A percentile compares a stretch with the other conserved stretches of the same genome.
Evolutionary conservation across 30 jellyfish, hydroid and myxozoan species (phyloP).

Genomic region (Hydractinia echinata): DNA sequence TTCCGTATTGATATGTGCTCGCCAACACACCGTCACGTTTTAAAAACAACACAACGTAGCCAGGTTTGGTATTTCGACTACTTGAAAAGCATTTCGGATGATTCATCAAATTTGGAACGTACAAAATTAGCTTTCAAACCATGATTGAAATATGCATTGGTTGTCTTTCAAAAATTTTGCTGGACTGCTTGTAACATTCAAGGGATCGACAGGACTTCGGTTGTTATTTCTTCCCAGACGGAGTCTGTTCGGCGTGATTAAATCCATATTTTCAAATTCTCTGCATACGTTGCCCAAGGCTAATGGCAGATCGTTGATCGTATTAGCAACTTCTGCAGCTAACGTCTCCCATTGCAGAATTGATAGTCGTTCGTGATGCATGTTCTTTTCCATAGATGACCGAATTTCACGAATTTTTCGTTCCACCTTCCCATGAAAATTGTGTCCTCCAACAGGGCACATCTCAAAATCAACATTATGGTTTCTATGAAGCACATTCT

Average conservation of each 20-base stretch:
- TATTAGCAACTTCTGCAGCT: no score
- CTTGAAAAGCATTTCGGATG: no score
- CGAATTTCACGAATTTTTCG: background rate
- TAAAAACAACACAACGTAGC: no score
- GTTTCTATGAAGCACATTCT: background rate
- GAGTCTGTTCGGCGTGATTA: slow-evolving; percentile 14
- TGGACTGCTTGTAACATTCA: no score
- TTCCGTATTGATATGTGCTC: no score
- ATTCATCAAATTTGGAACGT: no score
- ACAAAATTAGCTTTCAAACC: slow-evolving; percentile 4
- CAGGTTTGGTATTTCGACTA: no score
- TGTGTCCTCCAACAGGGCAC: slow-evolving; percentile 15
- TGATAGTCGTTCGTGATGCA: background rate
- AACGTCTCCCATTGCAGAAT: no score
- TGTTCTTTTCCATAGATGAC: background rate
- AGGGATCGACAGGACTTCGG: slow-evolving; percentile 1
- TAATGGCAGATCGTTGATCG: no score
- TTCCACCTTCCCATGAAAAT: slow-evolving; percentile 12
- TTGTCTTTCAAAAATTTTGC: background rate
- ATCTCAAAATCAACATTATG: background rate
- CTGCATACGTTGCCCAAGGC: no score
- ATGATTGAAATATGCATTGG: background rate
- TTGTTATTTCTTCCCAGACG: slow-evolving; percentile 12
- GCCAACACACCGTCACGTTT: no score
- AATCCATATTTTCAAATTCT: slow-evolving; percentile 1